Evolutionary conservation across 1,140 invertebrate genomes (phyloP).

Genomic region (Hesperophylax magnus): DNA sequence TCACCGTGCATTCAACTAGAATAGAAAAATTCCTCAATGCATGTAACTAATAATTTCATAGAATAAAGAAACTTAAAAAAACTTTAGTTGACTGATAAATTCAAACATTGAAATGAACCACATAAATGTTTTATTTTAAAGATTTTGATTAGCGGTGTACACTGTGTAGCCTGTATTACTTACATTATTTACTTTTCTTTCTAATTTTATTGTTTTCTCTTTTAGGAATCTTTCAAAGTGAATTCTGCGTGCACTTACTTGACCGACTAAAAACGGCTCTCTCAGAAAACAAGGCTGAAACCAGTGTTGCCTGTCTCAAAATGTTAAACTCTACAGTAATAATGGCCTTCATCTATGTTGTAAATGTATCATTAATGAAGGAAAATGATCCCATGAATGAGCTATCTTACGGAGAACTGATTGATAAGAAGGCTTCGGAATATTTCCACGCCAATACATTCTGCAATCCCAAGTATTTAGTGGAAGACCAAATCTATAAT

Average conservation of each 20-base stretch:
- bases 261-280: constrained; percentile 30
- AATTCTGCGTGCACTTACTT: constrained; percentile 51
- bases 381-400: constrained; percentile 41
- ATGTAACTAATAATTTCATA: too few relatives aligned
- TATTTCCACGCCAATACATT: constrained; percentile 45
- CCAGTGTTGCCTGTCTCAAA: constrained; percentile 14
- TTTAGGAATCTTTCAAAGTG: constrained; percentile 49
- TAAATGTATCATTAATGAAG: constrained; percentile 43
- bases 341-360: constrained; percentile 47
- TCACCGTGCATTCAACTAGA: too few relatives aligned
- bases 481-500: constrained; percentile 44
- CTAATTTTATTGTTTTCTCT: neutral
- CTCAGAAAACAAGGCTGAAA: constrained; percentile 7
- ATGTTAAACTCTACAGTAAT: constrained; percentile 46
- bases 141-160: too few relatives aligned
- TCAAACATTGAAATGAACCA: too few relatives aligned
- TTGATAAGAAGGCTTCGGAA: constrained; percentile 39
- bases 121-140: too few relatives aligned
- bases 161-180: too few relatives aligned
- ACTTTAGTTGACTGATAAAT: too few relatives aligned
- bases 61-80: too few relatives aligned
- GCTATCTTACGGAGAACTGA: constrained; percentile 20
- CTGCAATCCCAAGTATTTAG: constrained; percentile 50
- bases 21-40: too few relatives aligned
- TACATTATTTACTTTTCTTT: too few relatives aligned